Evolutionary conservation across 2,113 vertebrate species (phyloP), one percentile per base, ranked within the genome.

Genomic region (Semnornis frantzii): DNA sequence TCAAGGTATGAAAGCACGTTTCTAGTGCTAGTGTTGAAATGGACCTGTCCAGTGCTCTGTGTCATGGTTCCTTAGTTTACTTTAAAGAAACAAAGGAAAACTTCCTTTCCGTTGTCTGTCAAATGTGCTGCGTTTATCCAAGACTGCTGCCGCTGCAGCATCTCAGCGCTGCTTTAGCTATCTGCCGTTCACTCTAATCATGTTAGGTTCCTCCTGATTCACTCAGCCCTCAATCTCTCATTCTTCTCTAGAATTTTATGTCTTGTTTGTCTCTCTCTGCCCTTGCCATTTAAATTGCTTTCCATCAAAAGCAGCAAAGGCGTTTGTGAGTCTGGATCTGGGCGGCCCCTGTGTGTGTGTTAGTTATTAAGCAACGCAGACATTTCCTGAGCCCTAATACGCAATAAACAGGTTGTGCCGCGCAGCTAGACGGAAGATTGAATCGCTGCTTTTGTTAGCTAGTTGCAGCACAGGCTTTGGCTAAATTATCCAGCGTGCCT

Each of bases 381-480:
- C 71, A 54, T 70, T 89, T 75, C 65, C 44, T 82, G 72, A 81
- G 57, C 90, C 4, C 0, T 68, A 52, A 37, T 55, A 33, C 1
- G 1, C 50, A 58, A 60, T 80, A 85, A 74, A 87, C 63, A 92
- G 73, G 86, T 94, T 96, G 65, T 54, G 55, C 87, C 58, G 57
- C 42, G 65, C 65, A 46, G 74, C 69, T 84, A 50, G 39, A 76
- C 76, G 77, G 74, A 42, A 73, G 86, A 89, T 93, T 88, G 93
- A 93, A 76, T 50, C 4, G 5, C 9, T 86, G 91, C 81, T 92
- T 92, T 90, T 94, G 94, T 93, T 84, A 93, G 81, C 66, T 86
- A 72, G 90, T 84, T 72, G 93, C 75, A 93, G 83, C 90, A 71
- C 82, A 78, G 66, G 83, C 80, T 96, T 96, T 94, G 89, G 81